Evolutionary conservation across 2,113 vertebrate genomes (phyloP), one percentile per base, ranked within the genome.

Genomic region (Pagrus major): DNA sequence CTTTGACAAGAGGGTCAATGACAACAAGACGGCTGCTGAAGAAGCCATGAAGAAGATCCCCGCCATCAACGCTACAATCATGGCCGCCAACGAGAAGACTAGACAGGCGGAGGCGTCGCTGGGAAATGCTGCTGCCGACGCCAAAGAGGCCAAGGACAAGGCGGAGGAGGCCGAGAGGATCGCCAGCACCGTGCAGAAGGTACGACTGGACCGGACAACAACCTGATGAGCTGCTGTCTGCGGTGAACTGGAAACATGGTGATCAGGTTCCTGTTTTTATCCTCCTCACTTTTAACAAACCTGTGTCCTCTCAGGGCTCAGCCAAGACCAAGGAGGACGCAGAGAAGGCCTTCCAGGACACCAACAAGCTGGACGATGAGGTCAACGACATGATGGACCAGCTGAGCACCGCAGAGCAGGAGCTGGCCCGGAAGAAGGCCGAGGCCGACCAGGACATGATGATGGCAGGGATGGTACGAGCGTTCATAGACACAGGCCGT

Each of bases 21-120:
- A 99, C 83, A 99, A 99, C 90, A 99, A 99, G 92, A 99, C 98
- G 0, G 98, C 98, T 0, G 98, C 98, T 0, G 97, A 99, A 84
- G 97, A 97, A 2, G 98, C 98, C 0, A 87, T 99, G 78, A 96
- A 92, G 83, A 97, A 93, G 82, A 97, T 99, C 70, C 98, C 98
- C 2, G 73, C 76, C 82, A 99, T 99, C 84, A 96, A 95, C 47
- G 96, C 91, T 75, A 99, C 96, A 20, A 98, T 99, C 9, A 86
- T 86, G 0, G 95, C 96, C 9, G 98, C 97, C 86, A 97, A 95
- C 0, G 96, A 96, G 42, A 99, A 98, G 93, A 99, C 98, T 0
- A 91, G 74, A 9, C 96, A 97, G 86, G 97, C 97, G 0, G 96
- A 97, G 89, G 87, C 85, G 20, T 96, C 96, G 0, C 94, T 99